Conservation (phyloP, 2,888 invertebrate genomes). For the Drosophila affinis region DNA sequence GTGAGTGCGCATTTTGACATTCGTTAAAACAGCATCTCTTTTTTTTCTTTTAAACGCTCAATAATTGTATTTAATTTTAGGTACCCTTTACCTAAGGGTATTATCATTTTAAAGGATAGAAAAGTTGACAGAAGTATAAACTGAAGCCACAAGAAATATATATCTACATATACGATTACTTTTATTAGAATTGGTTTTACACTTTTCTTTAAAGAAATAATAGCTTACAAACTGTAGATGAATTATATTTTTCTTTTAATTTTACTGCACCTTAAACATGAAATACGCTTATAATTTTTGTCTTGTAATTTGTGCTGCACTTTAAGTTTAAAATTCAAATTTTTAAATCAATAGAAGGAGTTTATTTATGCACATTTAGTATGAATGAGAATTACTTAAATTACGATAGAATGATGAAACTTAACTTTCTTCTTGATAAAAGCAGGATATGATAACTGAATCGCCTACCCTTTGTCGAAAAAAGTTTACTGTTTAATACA, state of each 20-base stretch:
- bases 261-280: too few species aligned
- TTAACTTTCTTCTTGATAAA: not conserved
- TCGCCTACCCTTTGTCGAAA: not conserved
- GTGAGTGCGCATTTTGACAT: conserved; percentile 46
- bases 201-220: too few species aligned
- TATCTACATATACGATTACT: too few species aligned
- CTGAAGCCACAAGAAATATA: not conserved
- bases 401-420: not conserved
- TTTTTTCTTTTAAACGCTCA: conserved; percentile 32
- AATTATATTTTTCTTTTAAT: not conserved
- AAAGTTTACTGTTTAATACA: not conserved
- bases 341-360: too few species aligned
- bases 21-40: conserved; percentile 9
- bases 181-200: too few species aligned
- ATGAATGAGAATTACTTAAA: too few species aligned
- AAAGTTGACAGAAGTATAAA: not conserved
- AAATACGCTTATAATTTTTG: too few species aligned
- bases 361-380: too few species aligned
- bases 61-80: conserved; percentile 37
- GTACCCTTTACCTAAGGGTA: not conserved
- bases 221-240: not conserved
- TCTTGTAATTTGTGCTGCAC: too few species aligned
- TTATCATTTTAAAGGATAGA: not conserved
- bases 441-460: not conserved
- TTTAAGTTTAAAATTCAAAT: too few species aligned